These are phyloP conservation scores for Trematocara variabile DNA, from an alignment of 2,113 vertebrate species.

Conservation along the genomic window DNA sequence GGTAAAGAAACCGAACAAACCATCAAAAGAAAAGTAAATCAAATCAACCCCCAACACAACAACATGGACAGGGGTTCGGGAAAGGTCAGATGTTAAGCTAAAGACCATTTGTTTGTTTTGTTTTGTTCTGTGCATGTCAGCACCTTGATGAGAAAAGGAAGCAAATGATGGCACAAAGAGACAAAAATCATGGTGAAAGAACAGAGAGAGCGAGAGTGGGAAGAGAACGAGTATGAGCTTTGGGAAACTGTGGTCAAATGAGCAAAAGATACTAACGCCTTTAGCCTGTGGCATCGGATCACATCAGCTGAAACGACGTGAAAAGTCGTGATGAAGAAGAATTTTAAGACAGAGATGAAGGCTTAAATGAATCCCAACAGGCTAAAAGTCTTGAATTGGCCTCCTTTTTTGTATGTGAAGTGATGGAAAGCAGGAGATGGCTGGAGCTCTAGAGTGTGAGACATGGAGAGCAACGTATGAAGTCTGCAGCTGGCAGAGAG, in stretches of 20 bases:
- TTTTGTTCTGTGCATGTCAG: constrained; percentile 77
- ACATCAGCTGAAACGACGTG: neutral
- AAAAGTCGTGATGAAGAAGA: neutral
- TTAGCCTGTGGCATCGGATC: neutral
- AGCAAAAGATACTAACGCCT: constrained; percentile 16
- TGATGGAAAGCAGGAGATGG: constrained; percentile 15
- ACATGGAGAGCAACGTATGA: constrained; percentile 20
- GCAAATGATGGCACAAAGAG: neutral
- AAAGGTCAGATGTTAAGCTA: constrained; percentile 72
- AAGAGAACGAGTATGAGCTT: neutral
- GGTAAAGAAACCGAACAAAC: constrained; percentile 31
- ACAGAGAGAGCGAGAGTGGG: neutral
- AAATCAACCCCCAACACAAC: constrained; percentile 64
- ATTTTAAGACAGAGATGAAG: neutral
- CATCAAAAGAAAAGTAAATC: constrained; percentile 53
- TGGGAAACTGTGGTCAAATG: neutral
- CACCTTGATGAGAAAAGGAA: constrained; percentile 49
- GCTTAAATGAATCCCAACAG: neutral
- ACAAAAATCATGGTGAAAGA: neutral
- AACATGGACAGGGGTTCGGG: constrained; percentile 56
- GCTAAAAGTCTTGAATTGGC: neutral
- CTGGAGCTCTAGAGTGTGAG: neutral
- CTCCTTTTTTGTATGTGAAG: neutral
- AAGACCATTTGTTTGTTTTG: constrained; percentile 81
- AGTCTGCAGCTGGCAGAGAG: constrained; percentile 18